Base-by-base conservation (phyloP, 2,888 invertebrate species). In the Nowickia ferox region DNA sequence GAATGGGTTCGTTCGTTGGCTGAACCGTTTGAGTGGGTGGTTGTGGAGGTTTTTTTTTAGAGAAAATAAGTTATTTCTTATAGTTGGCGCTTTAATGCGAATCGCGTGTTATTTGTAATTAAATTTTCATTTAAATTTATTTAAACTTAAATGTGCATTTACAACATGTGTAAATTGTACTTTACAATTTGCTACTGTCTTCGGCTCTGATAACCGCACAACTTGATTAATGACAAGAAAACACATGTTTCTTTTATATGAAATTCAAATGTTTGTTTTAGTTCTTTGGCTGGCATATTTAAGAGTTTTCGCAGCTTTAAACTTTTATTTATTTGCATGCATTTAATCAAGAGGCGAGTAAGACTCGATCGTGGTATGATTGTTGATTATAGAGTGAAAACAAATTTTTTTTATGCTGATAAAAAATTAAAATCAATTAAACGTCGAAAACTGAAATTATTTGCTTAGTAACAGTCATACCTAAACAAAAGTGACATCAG, bases 71-170 rank as follows among this genome's bases (percentile, higher is more conserved):
- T 57, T 68, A 61, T 68, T 81, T 66, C 38, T 53, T 61, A 75
- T 19, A 9, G 38, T 61, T 63, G 71, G 69, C n/a, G 71, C n/a
- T 71, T 57, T 76, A 76, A 59, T 53, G 53, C n/a, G 71, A 72
- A 86, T 86, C 83, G 86, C 86, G 86, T 86, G 86, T 72, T 79
- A 72, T 66, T 83, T 79, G 79, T 72, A 86, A 83, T 86, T 86
- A 86, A 57, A 86, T 83, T 82, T 79, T 83, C 79, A 86, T 86
- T 86, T 86, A 86, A 86, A 83, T 86, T 82, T 85, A 85, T 78
- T 85, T 85, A 82, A 85, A 86, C 69, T 82, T 79, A 86, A 86
- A 86, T 82, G 86, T 83, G 75, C 86, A 79, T 86, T 86, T 86
- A 86, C 71, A 79, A 86, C 82, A 86, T 83, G 75, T 86, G 82